These are phyloP conservation scores for Gallinago media DNA, from an alignment of 2,113 vertebrate species.

Conservation along the genomic window DNA sequence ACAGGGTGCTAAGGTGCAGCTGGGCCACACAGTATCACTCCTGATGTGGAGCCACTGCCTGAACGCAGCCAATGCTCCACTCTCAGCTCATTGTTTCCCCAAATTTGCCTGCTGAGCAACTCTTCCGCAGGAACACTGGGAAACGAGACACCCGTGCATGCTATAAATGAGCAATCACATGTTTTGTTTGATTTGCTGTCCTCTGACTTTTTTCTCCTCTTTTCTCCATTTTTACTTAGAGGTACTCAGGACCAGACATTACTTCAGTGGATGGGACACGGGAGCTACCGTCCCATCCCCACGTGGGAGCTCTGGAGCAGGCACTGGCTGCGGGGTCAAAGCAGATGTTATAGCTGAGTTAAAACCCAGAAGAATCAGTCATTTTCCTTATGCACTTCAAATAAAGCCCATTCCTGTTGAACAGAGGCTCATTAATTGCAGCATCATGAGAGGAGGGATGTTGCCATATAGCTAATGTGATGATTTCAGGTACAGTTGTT, in stretches of 20 bases:
- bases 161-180: not conserved
- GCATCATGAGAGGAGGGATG: conserved; percentile 23
- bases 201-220: not conserved
- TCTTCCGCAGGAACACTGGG: not conserved
- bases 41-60: not conserved
- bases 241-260: not conserved
- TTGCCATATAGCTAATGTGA: conserved; percentile 19
- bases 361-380: not conserved
- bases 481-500: conserved; percentile 39
- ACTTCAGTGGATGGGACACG: not conserved
- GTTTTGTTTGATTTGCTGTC: not conserved
- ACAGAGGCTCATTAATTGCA: not conserved
- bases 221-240: not conserved
- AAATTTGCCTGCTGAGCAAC: not conserved
- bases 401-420: not conserved
- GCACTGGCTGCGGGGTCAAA: not conserved
- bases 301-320: not conserved
- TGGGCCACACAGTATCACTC: accelerated
- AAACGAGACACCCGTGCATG: not conserved
- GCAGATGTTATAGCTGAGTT: not conserved
- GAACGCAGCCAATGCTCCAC: not conserved
- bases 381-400: conserved; percentile 13
- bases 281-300: not conserved
- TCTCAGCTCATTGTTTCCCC: accelerated
- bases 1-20: not conserved